These are phyloP conservation scores for Neotoxoptera formosana DNA, from an alignment of 1,140 invertebrate species.

Conservation along the genomic window DNA sequence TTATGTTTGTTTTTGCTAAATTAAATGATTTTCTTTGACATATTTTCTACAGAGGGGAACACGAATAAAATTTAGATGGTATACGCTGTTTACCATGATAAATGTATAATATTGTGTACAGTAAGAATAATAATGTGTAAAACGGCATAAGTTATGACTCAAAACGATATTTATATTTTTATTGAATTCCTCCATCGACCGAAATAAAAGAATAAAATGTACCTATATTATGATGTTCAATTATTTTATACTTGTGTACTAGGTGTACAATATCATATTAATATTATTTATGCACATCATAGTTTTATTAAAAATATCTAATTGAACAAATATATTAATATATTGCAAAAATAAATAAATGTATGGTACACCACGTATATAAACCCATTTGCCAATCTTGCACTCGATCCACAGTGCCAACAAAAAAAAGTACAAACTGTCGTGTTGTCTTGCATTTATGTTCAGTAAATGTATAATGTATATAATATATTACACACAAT, in stretches of 20 bases:
- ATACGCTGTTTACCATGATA: neutral
- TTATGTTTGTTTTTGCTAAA: neutral
- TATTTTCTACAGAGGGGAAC: neutral
- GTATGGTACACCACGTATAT: neutral
- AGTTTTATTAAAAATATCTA: neutral
- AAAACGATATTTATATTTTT: neutral
- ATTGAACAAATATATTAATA: neutral
- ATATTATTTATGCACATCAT: neutral
- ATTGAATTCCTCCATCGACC: neutral
- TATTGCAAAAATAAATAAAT: neutral
- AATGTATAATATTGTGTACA: neutral
- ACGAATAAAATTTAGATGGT: neutral
- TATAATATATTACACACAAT: neutral
- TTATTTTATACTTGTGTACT: neutral
- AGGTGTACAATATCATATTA: neutral
- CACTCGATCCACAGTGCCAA: neutral
- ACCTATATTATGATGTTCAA: neutral
- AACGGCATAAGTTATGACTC: neutral
- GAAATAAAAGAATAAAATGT: neutral
- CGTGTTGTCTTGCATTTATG: slow-evolving; percentile 15
- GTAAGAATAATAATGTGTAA: neutral
- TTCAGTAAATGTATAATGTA: slow-evolving; percentile 18
- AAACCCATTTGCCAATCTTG: neutral
- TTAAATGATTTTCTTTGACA: neutral
- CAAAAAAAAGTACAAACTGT: slow-evolving; percentile 12